Evolutionary conservation across 2,888 invertebrate species (phyloP).

Genomic region (Dicranocentrus wangi): DNA sequence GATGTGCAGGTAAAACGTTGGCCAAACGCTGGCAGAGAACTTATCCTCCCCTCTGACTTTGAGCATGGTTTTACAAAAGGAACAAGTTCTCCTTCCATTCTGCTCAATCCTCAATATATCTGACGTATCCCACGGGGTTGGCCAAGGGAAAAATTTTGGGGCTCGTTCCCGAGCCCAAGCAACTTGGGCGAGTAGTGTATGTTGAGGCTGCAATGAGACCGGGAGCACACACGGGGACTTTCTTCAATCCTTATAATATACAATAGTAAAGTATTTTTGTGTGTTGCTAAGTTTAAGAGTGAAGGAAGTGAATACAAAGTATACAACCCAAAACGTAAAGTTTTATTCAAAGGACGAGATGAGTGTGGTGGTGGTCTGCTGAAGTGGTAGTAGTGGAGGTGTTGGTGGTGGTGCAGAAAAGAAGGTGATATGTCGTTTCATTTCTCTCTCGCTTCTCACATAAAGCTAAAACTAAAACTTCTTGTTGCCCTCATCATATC

Average conservation of each 20-base stretch:
- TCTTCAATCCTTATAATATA: constrained; percentile 35
- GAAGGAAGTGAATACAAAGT: constrained; percentile 21
- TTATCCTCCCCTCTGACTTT: too few species aligned
- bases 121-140: constrained; percentile 26
- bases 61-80: too few species aligned
- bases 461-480: background rate
- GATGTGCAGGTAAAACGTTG: background rate
- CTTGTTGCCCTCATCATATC: background rate
- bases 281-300: constrained; percentile 12
- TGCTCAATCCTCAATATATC: too few species aligned
- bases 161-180: constrained; percentile 51
- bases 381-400: constrained; percentile 38
- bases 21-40: too few species aligned
- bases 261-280: constrained; percentile 5
- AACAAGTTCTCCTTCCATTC: too few species aligned
- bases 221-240: constrained; percentile 59
- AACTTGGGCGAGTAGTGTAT: constrained; percentile 63
- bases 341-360: constrained; percentile 22
- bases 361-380: constrained; percentile 39
- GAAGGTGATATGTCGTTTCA: constrained; percentile 39
- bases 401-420: constrained; percentile 43
- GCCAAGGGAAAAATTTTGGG: constrained; percentile 51
- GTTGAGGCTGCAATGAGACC: constrained; percentile 61
- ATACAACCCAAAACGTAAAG: constrained; percentile 9
- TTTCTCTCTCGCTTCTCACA: background rate